phyloP scores from a whole-genome alignment of 1,140 invertebrate species.

The Formica exsecta region DNA sequence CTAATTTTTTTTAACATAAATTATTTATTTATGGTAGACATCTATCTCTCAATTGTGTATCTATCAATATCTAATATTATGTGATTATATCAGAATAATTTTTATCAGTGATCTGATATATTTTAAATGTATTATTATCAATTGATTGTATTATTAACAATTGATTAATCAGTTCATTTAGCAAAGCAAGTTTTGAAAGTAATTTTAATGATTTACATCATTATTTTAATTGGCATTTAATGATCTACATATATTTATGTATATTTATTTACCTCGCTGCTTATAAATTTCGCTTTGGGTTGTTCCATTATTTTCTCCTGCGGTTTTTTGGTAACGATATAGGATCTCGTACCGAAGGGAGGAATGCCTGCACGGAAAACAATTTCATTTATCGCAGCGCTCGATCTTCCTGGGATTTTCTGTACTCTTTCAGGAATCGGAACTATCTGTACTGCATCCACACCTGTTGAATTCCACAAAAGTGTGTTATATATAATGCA shows the following conservation, averaged over 20 bases:
- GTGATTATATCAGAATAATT: background rate
- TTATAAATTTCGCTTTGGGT: conserved; percentile 39
- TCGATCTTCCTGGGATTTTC: conserved; percentile 89
- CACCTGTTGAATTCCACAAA: conserved; percentile 79
- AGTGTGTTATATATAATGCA: conserved; percentile 80
- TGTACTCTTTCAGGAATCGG: conserved; percentile 88
- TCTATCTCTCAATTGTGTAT: conserved; percentile 86
- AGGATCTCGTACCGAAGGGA: conserved; percentile 89
- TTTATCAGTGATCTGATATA: background rate
- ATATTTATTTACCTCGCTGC: conserved; percentile 64
- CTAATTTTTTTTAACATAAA: no score
- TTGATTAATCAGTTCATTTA: background rate
- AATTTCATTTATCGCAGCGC: conserved; percentile 88
- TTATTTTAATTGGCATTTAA: background rate
- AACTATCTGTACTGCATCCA: conserved; percentile 86
- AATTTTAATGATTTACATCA: background rate
- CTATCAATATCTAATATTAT: background rate
- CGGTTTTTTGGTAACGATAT: conserved; percentile 85
- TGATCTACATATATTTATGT: background rate
- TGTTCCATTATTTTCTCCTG: background rate
- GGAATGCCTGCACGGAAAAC: conserved; percentile 90
- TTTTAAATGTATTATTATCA: background rate
- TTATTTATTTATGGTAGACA: background rate
- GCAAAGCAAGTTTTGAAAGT: background rate
- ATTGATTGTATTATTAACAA: background rate